A percentile compares a stretch with the other conserved stretches of the same genome.
Conservation (phyloP, 2,113 vertebrate genomes). For the Ancistrus triradiatus region DNA sequence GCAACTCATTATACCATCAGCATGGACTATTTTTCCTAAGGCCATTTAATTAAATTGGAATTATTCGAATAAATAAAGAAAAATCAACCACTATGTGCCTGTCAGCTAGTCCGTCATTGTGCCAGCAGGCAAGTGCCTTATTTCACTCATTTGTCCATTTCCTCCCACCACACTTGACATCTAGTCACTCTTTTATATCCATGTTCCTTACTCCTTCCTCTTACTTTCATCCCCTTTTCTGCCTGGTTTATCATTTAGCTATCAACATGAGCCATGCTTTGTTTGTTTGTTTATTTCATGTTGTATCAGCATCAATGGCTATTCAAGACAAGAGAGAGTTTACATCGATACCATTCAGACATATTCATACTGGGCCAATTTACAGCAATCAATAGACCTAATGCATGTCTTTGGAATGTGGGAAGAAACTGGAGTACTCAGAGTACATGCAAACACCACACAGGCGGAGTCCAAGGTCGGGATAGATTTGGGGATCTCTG, state of each 20-base stretch:
- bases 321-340: too few species aligned
- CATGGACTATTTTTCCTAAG: slow-evolving; percentile 63
- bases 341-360: too few species aligned
- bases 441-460: too few species aligned
- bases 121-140: slow-evolving; percentile 60
- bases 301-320: too few species aligned
- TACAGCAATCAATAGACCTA: too few species aligned
- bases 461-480: too few species aligned
- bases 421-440: too few species aligned
- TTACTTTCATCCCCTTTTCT: not conserved
- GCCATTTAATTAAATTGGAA: slow-evolving; percentile 72
- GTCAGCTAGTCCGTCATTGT: slow-evolving; percentile 54
- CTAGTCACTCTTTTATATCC: slow-evolving; percentile 36
- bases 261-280: too few species aligned
- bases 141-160: slow-evolving; percentile 33
- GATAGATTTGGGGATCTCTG: too few species aligned
- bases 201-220: slow-evolving; percentile 1
- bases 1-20: slow-evolving; percentile 73
- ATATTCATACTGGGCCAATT: too few species aligned
- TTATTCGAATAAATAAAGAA: slow-evolving; percentile 67
- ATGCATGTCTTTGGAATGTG: too few species aligned
- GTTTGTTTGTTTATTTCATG: too few species aligned
- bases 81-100: slow-evolving; percentile 63
- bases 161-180: slow-evolving; percentile 42
- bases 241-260: slow-evolving; percentile 10